Evolutionary conservation across 2,888 invertebrate genomes (phyloP), one percentile per base, ranked within the genome.

Genomic region (Gisinianus flammeolus): DNA sequence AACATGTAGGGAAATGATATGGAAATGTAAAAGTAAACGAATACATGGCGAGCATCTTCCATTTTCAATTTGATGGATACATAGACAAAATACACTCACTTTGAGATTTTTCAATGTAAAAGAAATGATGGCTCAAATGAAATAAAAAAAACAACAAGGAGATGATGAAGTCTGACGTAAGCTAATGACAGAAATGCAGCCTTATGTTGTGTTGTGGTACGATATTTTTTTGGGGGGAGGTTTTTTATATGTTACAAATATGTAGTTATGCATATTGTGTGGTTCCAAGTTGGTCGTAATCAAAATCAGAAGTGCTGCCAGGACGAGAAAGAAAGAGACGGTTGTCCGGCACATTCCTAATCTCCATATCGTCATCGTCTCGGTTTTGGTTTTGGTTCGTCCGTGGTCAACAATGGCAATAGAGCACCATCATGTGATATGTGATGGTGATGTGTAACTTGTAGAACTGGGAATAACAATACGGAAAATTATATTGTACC

Each of bases 251-350:
- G n/a, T n/a, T n/a, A n/a, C n/a, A n/a, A n/a, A n/a, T n/a, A n/a
- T n/a, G n/a, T 54, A 54, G 6, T 54, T 19, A 54, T n/a, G n/a
- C n/a, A n/a, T n/a, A n/a, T n/a, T n/a, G n/a, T n/a, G 54, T 54
- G 54, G 54, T 54, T 54, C 54, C 54, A 54, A 54, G n/a, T 54
- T 44, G 54, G 6, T 3, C n/a, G 54, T 54, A 54, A 54, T 54
- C 54, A 54, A n/a, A 54, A 54, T 54, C 54, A 54, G 16, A 54
- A 54, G 54, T 54, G 54, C 54, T 54, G 54, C 54, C 54, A 54
- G n/a, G n/a, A 54, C 16, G 54, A 54, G 3, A 16, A 6, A 44
- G 16, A 44, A 44, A 54, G n/a, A 54, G 54, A 54, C 54, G n/a
- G 54, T 54, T 54, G 54, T 54, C 54, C 16, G 54, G 54, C 54